A percentile compares a stretch with the other conserved stretches of the same genome.
These are phyloP conservation scores for Caenorhabditis parvicauda DNA, from an alignment of 2,888 invertebrate genomes.

Conservation along the genomic window DNA sequence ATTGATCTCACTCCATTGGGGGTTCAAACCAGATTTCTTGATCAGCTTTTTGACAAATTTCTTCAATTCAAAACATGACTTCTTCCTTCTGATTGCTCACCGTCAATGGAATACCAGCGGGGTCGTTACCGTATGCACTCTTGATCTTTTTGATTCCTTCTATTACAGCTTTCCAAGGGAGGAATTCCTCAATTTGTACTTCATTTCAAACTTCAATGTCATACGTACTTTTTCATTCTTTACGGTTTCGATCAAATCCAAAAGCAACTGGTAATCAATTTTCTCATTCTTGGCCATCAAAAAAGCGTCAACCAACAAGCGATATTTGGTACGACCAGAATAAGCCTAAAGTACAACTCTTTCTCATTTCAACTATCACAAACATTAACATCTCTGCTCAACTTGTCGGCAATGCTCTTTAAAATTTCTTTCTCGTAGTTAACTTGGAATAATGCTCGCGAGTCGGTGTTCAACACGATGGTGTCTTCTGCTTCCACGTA, in stretches of 20 bases:
- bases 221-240: constrained; percentile 27
- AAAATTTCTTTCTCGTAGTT: constrained; percentile 49
- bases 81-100: no score
- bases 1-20: no score
- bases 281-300: constrained; percentile 25
- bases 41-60: constrained; percentile 17
- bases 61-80: no score
- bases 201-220: no score
- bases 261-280: constrained; percentile 26
- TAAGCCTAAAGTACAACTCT: not conserved
- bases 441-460: constrained; percentile 57
- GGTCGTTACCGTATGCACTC: constrained; percentile 22
- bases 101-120: constrained; percentile 18
- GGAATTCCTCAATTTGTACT: no score
- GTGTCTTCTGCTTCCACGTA: constrained; percentile 10
- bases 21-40: no score
- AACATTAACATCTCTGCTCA: no score
- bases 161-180: constrained; percentile 15
- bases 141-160: constrained; percentile 7
- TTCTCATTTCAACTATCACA: not conserved
- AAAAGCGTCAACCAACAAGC: constrained; percentile 40
- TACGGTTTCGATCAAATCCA: constrained; percentile 25
- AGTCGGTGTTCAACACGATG: constrained; percentile 53
- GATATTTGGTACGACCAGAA: constrained; percentile 23
- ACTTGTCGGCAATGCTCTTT: constrained; percentile 69